Evolutionary conservation across 37 sponge, comb jelly and placozoan genomes (phyloP).

Genomic region (Aplysina aerophoba): DNA sequence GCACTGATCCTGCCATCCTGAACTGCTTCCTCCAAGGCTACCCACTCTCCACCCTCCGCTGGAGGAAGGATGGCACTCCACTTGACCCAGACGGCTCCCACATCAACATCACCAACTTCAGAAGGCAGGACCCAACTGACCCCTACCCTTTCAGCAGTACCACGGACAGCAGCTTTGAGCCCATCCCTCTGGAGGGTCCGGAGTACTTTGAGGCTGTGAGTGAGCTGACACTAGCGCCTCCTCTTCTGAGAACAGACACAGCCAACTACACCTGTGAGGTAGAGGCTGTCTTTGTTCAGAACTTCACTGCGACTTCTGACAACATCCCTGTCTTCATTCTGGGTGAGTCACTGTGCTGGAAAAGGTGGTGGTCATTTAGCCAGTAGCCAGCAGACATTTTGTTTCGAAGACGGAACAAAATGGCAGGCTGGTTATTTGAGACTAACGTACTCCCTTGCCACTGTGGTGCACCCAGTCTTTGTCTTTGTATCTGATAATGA

Average conservation of each 20-base stretch:
- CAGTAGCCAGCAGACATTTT: no score
- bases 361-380: no score
- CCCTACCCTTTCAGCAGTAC: neutral
- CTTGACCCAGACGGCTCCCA: neutral
- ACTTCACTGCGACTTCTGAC: constrained; percentile 1
- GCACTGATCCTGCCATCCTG: neutral
- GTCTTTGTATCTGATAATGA: no score
- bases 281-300: constrained; percentile 23
- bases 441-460: no score
- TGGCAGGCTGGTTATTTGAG: no score
- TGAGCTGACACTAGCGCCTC: constrained; percentile 35
- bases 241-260: constrained; percentile 56
- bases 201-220: constrained; percentile 51
- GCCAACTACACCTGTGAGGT: constrained; percentile 69
- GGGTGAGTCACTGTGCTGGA: constrained; percentile 38
- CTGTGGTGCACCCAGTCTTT: no score
- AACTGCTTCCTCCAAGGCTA: constrained; percentile 9
- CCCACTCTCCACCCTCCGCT: neutral
- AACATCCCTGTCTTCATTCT: constrained; percentile 36
- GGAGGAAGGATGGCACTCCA: neutral
- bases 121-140: constrained; percentile 1
- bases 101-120: neutral
- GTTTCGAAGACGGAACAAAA: no score
- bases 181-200: neutral
- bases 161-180: no score